Conservation (phyloP, 2,113 vertebrate genomes). For the Nothocercus julius region DNA sequence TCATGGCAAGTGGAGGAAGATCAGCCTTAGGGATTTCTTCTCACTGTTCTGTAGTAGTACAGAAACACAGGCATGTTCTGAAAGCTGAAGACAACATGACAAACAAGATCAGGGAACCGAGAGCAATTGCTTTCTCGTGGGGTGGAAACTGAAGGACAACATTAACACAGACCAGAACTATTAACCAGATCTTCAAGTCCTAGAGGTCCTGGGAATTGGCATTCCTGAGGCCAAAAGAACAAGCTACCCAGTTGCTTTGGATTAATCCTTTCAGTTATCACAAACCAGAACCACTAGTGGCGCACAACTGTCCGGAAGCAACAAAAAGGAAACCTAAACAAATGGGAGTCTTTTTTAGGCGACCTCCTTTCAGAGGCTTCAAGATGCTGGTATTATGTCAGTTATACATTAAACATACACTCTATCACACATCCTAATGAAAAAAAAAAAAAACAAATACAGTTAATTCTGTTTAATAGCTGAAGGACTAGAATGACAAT, state of each 20-base stretch:
- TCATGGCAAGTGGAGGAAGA: neutral
- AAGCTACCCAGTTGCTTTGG: neutral
- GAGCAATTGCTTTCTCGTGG: neutral
- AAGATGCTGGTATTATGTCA: neutral
- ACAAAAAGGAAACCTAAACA: neutral
- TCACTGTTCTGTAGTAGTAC: neutral
- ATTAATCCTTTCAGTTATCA: neutral
- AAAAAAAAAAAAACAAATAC: neutral
- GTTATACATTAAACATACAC: neutral
- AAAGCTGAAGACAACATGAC: neutral
- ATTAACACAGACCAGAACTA: neutral
- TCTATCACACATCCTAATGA: neutral
- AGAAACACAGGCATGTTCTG: neutral
- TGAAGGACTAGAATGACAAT: neutral
- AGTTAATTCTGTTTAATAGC: neutral
- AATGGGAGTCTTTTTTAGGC: neutral
- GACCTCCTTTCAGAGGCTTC: neutral
- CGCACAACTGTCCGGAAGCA: neutral
- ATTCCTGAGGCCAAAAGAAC: neutral
- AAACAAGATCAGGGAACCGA: neutral
- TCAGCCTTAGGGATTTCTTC: constrained; percentile 11
- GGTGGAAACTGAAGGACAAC: neutral
- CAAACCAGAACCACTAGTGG: neutral
- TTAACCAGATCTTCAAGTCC: neutral
- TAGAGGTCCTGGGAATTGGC: neutral